Evolutionary conservation across 2,888 invertebrate species (phyloP), one percentile per base, ranked within the genome.

Genomic region (Griposia aprilina): DNA sequence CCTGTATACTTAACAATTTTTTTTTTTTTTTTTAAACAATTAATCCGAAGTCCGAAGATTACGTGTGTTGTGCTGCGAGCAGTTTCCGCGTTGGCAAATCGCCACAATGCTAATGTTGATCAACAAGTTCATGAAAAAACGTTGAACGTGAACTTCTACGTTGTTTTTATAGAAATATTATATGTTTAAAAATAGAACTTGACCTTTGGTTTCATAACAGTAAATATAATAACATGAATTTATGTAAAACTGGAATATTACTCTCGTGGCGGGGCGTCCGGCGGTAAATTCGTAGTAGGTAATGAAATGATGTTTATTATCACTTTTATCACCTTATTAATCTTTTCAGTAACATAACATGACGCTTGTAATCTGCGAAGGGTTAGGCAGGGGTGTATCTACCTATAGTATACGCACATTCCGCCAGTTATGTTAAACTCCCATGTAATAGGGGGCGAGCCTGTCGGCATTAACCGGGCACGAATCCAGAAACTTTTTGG

Each of bases 101-200:
- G 84, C 84, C 85, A 86, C 78, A 69, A 83, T 86, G 74, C 69
- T 73, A 60, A 45, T 83, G 75, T 78, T 86, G 67, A 78, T 80
- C 70, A 76, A 84, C 83, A 84, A 74, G 65, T 70, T 41, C 17
- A 62, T 50, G 45, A 62, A 10, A 30, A 59, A 41, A 41, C 26
- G 60, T 62, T 66, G 36, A 36, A 69, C 60, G 20, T 71, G 63
- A 45, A 66, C 36, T 30, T 52, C 30, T 52, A 23, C 30, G 68
- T 68, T 23, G 68, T 66, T 74, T 76, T 67, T 71, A 55, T 63
- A 84, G 50, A 26, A 67, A 45, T 45, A 48, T 71, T 69, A 69
- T 30, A 7, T 66, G 11, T 67, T 20, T 30, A 17, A 52, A 71
- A 68, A 65, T 68, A 74, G 57, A 68, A 52, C 41, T 36, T 66